A percentile compares a stretch with the other conserved stretches of the same genome.
phyloP scores from a whole-genome alignment of 2,888 invertebrate genomes.

The Bugulina stolonifera region DNA sequence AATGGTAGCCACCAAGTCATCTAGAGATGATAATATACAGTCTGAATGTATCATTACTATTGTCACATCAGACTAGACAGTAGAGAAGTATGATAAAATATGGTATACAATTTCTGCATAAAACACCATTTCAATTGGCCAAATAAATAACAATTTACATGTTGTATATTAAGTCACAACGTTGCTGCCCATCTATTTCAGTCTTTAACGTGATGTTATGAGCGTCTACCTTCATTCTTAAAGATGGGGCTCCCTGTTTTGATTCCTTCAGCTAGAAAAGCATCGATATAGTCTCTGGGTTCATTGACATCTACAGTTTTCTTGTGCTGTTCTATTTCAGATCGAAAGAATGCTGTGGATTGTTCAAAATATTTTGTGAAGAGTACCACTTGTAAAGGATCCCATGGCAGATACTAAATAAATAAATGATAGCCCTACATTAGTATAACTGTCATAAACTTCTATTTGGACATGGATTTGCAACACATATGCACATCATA shows the following conservation, averaged over 20 bases:
- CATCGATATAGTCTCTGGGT: conserved; percentile 18
- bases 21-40: no score
- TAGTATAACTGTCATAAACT: no score
- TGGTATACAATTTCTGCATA: no score
- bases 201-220: background rate
- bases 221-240: background rate
- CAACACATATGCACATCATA: background rate
- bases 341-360: background rate
- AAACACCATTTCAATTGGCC: no score
- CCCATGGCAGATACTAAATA: conserved; percentile 1
- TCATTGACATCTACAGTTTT: background rate
- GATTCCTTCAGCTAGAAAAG: conserved; percentile 11
- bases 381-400: background rate
- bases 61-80: no score
- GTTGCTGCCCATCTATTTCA: no score
- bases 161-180: background rate
- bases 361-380: background rate
- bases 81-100: no score
- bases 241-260: conserved; percentile 9
- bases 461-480: no score
- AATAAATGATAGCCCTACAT: background rate
- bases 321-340: conserved; percentile 9
- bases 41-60: background rate
- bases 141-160: background rate
- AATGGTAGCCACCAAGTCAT: background rate